Evolutionary conservation across 92 coral and sea anemone species (phyloP).

Genomic region (Epizoanthus illoricatus): DNA sequence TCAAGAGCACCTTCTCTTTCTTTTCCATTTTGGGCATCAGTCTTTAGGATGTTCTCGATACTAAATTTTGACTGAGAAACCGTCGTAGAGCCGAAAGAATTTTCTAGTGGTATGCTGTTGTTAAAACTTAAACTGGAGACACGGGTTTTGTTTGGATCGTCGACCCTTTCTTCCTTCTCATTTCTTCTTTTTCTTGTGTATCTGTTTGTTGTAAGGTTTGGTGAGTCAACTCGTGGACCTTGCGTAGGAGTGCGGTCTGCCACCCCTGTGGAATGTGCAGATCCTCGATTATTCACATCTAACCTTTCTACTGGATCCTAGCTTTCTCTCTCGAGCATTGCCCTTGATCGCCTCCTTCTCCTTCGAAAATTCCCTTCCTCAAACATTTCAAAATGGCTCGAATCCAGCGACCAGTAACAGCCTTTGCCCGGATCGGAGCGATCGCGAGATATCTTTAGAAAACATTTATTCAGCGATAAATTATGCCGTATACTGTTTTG

Average conservation of each 20-base stretch:
- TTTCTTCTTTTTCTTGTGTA: background rate
- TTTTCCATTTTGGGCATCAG: background rate
- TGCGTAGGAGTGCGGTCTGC: background rate
- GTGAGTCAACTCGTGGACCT: background rate
- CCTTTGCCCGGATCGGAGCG: constrained; percentile 98
- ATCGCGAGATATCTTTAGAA: constrained; percentile 91
- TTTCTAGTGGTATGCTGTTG: background rate
- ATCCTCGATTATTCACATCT: background rate
- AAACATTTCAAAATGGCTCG: constrained; percentile 94
- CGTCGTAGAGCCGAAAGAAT: background rate
- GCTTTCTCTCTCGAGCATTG: constrained; percentile 17
- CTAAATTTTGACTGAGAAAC: constrained; percentile 16
- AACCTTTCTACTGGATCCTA: background rate
- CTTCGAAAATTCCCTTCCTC: constrained; percentile 97
- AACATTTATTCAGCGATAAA: constrained; percentile 92
- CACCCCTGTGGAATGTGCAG: background rate
- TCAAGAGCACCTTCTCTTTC: background rate
- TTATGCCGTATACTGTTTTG: constrained; percentile 98
- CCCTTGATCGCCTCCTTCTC: constrained; percentile 73
- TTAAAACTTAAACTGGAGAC: background rate
- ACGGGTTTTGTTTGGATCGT: background rate
- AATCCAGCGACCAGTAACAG: constrained; percentile 94
- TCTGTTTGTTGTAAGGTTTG: background rate
- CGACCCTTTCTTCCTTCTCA: background rate
- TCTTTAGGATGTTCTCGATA: constrained; percentile 38